Percentiles rank a stretch among this genome's conserved stretches.
These are phyloP conservation scores for Kryptolebias marmoratus DNA, from an alignment of 2,113 vertebrate genomes.

Conservation along the genomic window DNA sequence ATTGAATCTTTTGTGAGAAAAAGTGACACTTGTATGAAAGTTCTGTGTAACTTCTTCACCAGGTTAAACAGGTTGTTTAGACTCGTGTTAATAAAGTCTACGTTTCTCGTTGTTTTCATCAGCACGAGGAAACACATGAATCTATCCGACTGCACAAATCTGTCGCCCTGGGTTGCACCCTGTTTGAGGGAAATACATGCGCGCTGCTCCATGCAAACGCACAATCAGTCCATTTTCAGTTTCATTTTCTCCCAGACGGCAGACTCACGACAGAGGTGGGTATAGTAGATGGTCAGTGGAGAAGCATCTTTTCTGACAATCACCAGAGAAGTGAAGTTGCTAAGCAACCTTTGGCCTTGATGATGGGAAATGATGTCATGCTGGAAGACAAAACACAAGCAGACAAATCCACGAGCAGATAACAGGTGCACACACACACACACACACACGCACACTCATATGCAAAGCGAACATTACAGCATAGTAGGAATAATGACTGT, in stretches of 20 bases:
- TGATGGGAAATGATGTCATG: slow-evolving; percentile 71
- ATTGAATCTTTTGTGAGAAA: no score
- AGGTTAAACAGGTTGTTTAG: no score
- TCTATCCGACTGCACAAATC: slow-evolving; percentile 24
- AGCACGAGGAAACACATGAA: slow-evolving; percentile 25
- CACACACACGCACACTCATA: slow-evolving; percentile 18
- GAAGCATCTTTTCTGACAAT: slow-evolving; percentile 65
- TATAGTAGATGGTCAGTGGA: slow-evolving; percentile 24
- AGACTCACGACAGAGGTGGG: slow-evolving; percentile 27
- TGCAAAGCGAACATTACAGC: slow-evolving; percentile 12
- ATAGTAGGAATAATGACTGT: slow-evolving; percentile 46
- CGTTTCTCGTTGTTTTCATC: slow-evolving; percentile 44
- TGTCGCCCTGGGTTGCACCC: not conserved
- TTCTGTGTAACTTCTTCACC: no score
- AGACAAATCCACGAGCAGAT: slow-evolving; percentile 24
- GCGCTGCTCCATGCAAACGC: slow-evolving; percentile 35
- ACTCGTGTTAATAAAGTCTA: no score
- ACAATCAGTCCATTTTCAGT: slow-evolving; percentile 19
- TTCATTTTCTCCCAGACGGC: slow-evolving; percentile 16
- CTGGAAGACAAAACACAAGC: slow-evolving; percentile 46
- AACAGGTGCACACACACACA: slow-evolving; percentile 32
- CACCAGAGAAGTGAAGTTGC: slow-evolving; percentile 75
- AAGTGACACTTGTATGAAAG: no score
- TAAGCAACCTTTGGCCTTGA: slow-evolving; percentile 82
- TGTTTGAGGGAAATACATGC: slow-evolving; percentile 18